These are phyloP conservation scores for Cacatua alba DNA, from an alignment of 2,113 vertebrate genomes.

Conservation along the genomic window DNA sequence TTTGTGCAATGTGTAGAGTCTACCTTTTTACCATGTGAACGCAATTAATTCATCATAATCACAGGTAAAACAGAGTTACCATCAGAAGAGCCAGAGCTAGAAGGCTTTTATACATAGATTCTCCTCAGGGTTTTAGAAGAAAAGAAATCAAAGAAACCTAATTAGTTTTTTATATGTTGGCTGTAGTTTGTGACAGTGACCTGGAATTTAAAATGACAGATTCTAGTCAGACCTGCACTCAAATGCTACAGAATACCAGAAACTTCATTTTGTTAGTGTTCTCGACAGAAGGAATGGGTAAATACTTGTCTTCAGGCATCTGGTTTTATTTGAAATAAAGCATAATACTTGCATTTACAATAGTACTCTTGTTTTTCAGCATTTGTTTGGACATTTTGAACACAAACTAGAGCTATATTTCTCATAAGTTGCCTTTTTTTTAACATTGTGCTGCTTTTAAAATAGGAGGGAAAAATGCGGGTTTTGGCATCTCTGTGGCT, in stretches of 20 bases:
- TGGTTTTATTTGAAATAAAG: constrained; percentile 42
- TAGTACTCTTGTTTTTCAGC: neutral
- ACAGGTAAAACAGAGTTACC: neutral
- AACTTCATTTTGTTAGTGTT: constrained; percentile 8
- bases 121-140: neutral
- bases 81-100: neutral
- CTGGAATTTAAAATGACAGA: constrained; percentile 4
- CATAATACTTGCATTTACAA: neutral
- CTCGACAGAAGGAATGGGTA: neutral
- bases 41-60: neutral
- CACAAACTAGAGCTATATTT: neutral
- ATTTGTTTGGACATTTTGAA: constrained; percentile 15
- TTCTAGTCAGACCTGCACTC: neutral
- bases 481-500: neutral
- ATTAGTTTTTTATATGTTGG: neutral
- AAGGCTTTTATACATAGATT: neutral
- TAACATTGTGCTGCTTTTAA: neutral
- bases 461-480: neutral
- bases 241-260: neutral
- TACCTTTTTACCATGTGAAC: neutral
- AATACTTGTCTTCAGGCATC: constrained; percentile 36
- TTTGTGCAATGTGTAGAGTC: neutral
- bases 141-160: neutral
- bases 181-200: neutral
- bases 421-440: neutral